phyloP scores from a whole-genome alignment of 2,113 vertebrate genomes.

The Ptychochromis oligacanthus region DNA sequence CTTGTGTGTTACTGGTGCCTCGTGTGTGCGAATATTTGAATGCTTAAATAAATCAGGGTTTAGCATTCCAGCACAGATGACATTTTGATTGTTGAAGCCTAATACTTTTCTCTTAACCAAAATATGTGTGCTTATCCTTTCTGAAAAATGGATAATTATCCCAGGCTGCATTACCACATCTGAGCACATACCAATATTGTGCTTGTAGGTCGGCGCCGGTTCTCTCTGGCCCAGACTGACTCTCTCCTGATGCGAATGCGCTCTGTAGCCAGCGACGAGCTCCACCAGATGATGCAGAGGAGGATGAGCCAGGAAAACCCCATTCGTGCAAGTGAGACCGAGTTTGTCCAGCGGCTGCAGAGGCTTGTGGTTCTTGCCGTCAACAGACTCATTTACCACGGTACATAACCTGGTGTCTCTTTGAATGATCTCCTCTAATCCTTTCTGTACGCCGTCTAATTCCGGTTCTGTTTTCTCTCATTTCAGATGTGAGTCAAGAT shows the following conservation, averaged over 20 bases:
- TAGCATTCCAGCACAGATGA: constrained; percentile 48
- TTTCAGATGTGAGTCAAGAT: constrained; percentile 86
- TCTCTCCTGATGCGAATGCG: constrained; percentile 92
- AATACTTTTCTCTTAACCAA: not conserved
- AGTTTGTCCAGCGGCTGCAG: constrained; percentile 92
- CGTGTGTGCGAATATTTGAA: constrained; percentile 51
- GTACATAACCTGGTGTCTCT: constrained; percentile 61
- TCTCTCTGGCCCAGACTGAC: constrained; percentile 88
- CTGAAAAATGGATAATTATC: not conserved
- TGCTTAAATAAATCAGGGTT: constrained; percentile 38
- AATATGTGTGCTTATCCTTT: not conserved
- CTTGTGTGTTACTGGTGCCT: constrained; percentile 71
- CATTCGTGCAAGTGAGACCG: constrained; percentile 86
- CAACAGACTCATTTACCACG: constrained; percentile 93
- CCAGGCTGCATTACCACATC: not conserved
- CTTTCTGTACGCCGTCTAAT: not conserved
- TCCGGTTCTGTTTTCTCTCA: not conserved
- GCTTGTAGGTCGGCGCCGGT: constrained; percentile 83
- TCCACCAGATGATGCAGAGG: constrained; percentile 92
- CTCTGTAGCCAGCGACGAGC: constrained; percentile 92
- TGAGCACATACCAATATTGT: not conserved
- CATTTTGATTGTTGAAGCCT: constrained; percentile 38
- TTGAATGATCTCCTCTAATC: not conserved
- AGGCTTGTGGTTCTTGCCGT: constrained; percentile 89
- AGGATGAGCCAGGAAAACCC: constrained; percentile 96